Conservation (phyloP, 2,888 invertebrate genomes). For the Stomorhina lunata region DNA sequence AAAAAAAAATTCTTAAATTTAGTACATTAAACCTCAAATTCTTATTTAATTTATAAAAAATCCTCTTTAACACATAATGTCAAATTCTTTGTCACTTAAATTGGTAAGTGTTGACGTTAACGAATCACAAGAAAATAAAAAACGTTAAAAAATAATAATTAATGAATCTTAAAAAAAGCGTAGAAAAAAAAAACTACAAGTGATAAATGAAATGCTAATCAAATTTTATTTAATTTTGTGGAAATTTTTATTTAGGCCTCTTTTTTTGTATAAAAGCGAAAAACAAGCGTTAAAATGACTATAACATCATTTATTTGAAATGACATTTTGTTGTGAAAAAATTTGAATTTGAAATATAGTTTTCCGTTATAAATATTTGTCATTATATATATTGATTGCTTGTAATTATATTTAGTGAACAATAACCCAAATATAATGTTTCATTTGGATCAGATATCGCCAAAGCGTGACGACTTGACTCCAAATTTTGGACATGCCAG, state of each 20-base stretch:
- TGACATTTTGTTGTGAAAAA: conserved; percentile 55
- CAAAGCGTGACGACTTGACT: too few species aligned
- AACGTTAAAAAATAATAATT: not conserved
- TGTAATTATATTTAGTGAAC: too few species aligned
- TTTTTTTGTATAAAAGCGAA: not conserved
- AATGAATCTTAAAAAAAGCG: not conserved
- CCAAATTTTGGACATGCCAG: too few species aligned
- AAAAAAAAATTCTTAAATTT: conserved; percentile 6
- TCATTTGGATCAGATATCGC: too few species aligned
- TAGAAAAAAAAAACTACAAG: not conserved
- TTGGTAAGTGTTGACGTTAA: conserved; percentile 54
- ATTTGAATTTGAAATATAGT: too few species aligned
- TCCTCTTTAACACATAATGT: conserved; percentile 44
- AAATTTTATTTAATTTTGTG: conserved; percentile 17
- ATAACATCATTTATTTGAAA: conserved; percentile 27
- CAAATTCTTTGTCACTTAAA: conserved; percentile 58
- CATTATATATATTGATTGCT: too few species aligned
- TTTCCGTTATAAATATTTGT: too few species aligned
- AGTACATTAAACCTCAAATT: not conserved
- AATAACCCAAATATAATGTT: too few species aligned
- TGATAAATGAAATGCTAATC: conserved; percentile 12
- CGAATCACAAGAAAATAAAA: not conserved
- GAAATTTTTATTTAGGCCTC: not conserved
- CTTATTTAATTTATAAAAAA: conserved; percentile 14
- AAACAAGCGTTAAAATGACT: not conserved